Evolutionary conservation across 2,797 vertebrate species (phyloP).

Genomic region (Harpagifer antarcticus): DNA sequence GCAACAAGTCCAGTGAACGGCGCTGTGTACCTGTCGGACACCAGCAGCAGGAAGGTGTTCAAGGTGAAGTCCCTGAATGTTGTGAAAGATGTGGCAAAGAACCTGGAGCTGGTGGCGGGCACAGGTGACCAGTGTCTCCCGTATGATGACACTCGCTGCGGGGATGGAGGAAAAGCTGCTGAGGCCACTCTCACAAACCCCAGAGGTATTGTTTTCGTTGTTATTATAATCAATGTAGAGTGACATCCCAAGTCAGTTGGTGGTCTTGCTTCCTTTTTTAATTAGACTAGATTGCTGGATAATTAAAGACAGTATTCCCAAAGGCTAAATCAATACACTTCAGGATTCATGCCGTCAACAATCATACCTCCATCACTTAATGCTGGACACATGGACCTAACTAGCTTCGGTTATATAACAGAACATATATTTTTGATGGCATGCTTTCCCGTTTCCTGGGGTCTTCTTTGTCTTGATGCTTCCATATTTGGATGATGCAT

Average conservation of each 20-base stretch:
- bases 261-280: constrained; percentile 19
- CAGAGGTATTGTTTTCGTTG: constrained; percentile 85
- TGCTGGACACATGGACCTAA: not conserved
- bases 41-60: constrained; percentile 96
- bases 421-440: not conserved
- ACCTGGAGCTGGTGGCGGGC: constrained; percentile 94
- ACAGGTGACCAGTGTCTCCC: constrained; percentile 98
- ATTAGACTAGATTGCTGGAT: constrained; percentile 19
- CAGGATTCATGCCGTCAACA: constrained; percentile 50
- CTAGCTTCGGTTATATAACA: constrained; percentile 17
- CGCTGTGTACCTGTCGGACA: constrained; percentile 95
- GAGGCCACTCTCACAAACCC: constrained; percentile 98
- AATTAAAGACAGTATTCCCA: constrained; percentile 21
- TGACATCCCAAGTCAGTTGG: not conserved
- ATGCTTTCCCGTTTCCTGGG: constrained; percentile 16
- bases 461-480: constrained; percentile 30
- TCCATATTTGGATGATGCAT: constrained; percentile 53
- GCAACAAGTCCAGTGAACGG: constrained; percentile 92
- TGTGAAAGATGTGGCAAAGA: constrained; percentile 96
- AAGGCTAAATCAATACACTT: constrained; percentile 57
- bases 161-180: constrained; percentile 95
- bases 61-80: constrained; percentile 91
- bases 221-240: constrained; percentile 20
- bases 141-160: constrained; percentile 95
- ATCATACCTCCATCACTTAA: constrained; percentile 13